Conservation (phyloP, 2,888 invertebrate genomes). For the Halictus quadricinctus region DNA sequence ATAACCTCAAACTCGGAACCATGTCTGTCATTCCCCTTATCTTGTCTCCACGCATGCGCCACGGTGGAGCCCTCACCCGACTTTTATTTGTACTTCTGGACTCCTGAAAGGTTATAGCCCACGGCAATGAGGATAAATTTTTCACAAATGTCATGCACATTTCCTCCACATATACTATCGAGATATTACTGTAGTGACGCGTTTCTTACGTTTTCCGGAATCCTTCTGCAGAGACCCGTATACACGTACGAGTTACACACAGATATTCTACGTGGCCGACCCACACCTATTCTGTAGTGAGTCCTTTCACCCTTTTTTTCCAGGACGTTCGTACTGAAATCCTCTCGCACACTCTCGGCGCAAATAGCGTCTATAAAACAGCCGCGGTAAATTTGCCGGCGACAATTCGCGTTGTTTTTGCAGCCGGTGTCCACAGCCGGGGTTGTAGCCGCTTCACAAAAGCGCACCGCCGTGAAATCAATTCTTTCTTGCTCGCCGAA, state of each 20-base stretch:
- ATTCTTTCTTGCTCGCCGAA: constrained; percentile 39
- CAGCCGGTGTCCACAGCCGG: constrained; percentile 55
- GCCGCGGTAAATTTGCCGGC: constrained; percentile 63
- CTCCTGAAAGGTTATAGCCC: no score
- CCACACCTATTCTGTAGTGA: constrained; percentile 26
- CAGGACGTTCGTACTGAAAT: constrained; percentile 47
- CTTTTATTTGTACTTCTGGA: no score
- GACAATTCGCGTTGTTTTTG: constrained; percentile 70
- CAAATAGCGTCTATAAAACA: constrained; percentile 63
- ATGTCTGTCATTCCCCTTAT: no score
- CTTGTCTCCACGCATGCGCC: no score
- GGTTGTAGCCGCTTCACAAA: constrained; percentile 2
- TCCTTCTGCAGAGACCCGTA: neutral
- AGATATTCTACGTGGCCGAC: constrained; percentile 29
- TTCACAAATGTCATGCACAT: no score
- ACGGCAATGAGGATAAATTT: no score
- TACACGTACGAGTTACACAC: constrained; percentile 35
- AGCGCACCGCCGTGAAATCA: constrained; percentile 30
- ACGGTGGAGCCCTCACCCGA: no score
- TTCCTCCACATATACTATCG: no score
- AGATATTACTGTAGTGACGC: neutral
- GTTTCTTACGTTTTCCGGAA: neutral
- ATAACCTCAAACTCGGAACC: no score
- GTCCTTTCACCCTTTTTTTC: neutral
- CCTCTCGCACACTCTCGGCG: constrained; percentile 40